These are phyloP conservation scores for Palythoa heliodiscus DNA, from an alignment of 92 coral and sea anemone species.

Conservation along the genomic window DNA sequence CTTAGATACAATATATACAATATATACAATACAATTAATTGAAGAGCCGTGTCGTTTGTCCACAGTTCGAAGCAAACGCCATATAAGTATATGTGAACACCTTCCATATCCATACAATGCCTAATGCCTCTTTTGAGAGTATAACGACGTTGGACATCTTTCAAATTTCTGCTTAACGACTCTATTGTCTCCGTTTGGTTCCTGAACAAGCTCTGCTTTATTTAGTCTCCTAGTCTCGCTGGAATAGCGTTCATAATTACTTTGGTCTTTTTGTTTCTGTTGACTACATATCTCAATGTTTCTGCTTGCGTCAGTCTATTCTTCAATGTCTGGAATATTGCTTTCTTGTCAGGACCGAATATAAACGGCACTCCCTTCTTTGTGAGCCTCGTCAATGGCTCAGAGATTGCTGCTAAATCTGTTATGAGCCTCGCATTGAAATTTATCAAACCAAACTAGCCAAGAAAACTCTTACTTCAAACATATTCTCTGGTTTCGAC, in stretches of 20 bases:
- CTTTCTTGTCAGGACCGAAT: conserved; percentile 25
- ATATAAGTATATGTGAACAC: background rate
- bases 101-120: background rate
- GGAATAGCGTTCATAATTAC: background rate
- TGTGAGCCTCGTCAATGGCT: background rate
- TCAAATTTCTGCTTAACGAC: conserved; percentile 15
- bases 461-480: conserved; percentile 45
- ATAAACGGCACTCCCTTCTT: conserved; percentile 23
- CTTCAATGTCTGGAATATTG: conserved; percentile 3
- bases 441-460: conserved; percentile 13
- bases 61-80: background rate
- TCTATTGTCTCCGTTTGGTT: background rate
- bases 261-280: too few relatives aligned
- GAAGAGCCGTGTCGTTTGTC: conserved; percentile 19
- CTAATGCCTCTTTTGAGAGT: background rate
- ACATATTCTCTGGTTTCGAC: background rate
- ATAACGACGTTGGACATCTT: conserved; percentile 31
- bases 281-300: background rate
- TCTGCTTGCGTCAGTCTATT: conserved; percentile 29
- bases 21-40: too few relatives aligned
- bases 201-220: background rate
- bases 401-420: too few relatives aligned
- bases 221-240: too few relatives aligned
- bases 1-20: too few relatives aligned
- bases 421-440: conserved; percentile 21